phyloP scores from a whole-genome alignment of 2,888 invertebrate genomes.

The Cenopis cana region DNA sequence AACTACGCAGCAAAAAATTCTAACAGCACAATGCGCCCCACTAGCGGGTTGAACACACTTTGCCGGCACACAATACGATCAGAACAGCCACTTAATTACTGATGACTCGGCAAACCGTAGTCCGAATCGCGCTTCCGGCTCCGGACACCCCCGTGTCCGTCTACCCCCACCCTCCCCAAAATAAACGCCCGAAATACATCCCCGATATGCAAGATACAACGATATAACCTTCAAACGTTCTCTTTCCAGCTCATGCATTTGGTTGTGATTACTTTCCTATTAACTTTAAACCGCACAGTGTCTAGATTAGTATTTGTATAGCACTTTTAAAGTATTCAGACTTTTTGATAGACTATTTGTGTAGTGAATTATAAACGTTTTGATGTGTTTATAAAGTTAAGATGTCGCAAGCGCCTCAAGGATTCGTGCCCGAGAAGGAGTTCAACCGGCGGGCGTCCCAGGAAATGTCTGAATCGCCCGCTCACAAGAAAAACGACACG shows the following conservation, averaged over 20 bases:
- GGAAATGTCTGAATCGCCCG: slow-evolving; percentile 67
- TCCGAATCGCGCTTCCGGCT: slow-evolving; percentile 31
- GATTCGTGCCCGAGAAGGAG: slow-evolving; percentile 78
- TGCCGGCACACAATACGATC: slow-evolving; percentile 20
- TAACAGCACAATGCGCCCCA: neutral
- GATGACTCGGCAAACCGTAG: slow-evolving; percentile 37
- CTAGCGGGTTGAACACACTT: neutral
- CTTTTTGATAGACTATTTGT: slow-evolving; percentile 66
- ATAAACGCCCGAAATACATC: slow-evolving; percentile 34
- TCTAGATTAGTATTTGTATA: slow-evolving; percentile 42
- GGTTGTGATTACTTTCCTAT: slow-evolving; percentile 76
- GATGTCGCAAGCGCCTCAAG: slow-evolving; percentile 77
- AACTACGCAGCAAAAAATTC: neutral
- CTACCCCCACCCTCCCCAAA: slow-evolving; percentile 30
- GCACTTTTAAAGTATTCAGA: slow-evolving; percentile 49
- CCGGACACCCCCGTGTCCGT: slow-evolving; percentile 1
- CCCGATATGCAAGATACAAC: slow-evolving; percentile 14
- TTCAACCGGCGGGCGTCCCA: slow-evolving; percentile 76
- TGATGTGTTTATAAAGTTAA: slow-evolving; percentile 58
- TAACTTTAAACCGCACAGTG: slow-evolving; percentile 54
- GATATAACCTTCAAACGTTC: neutral
- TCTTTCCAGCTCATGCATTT: slow-evolving; percentile 61
- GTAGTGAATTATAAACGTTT: slow-evolving; percentile 64
- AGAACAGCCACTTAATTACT: slow-evolving; percentile 40
- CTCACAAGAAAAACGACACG: slow-evolving; percentile 54